Base-by-base conservation (phyloP, 2,113 vertebrate species). In the Sylvilagus bachmani region DNA sequence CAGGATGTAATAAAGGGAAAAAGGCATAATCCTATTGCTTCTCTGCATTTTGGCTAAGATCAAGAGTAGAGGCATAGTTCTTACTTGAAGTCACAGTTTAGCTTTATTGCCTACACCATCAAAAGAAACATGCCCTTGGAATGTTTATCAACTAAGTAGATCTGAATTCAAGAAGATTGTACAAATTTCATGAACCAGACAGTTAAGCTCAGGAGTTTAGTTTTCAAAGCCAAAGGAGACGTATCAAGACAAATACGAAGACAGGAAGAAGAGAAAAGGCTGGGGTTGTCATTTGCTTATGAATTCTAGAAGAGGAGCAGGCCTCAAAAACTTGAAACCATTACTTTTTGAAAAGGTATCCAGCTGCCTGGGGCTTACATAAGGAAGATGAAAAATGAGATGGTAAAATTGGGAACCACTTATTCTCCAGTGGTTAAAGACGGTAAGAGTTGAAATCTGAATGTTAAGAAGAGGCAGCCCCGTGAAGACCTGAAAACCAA, bases 131-230 rank as follows among this genome's bases (percentile, higher is more conserved):
- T 84, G 55, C 17, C 67, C 29, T 44, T 0, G 4, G 10, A 74
- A 27, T 33, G 21, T 86, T 90, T 95, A 79, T 80, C 83, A 94
- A 61, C 36, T 33, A 80, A 84, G 55, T 33, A 91, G 13, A 38
- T 93, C 19, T 80, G 64, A 82, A 79, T 80, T 93, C 29, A 87
- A 92, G 73, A 92, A 89, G 85, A 69, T 11, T 73, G 51, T 49
- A 53, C 85, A 85, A 71, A 51, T 38, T 77, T 81, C 22, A 5
- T 92, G 53, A 79, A 67, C 36, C 75, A 91, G 73, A 58, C 11
- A 66, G 69, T 79, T 64, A 86, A 88, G 62, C 44, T 93, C 36
- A 80, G 22, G 53, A 84, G 27, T 3, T 79, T 78, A 75, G 86
- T 71, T 64, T 82, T 78, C 11, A 64, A 95, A 95, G 44, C 19